Base-by-base conservation (phyloP, 2,113 vertebrate species). In the Theristicus caerulescens region DNA sequence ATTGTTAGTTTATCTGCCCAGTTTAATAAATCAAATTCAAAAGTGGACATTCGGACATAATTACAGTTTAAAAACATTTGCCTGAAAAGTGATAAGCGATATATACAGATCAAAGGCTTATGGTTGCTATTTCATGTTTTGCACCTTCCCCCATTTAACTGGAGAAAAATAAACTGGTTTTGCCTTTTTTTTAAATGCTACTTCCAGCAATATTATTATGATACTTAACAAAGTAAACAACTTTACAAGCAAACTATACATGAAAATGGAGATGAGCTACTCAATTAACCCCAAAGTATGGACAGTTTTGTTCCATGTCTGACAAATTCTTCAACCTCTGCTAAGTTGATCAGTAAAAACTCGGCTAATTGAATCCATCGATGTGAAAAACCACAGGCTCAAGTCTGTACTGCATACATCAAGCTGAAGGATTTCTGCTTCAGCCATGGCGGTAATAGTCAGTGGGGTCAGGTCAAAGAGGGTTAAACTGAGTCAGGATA, bases 391-490 rank as follows among this genome's bases (percentile, higher is more conserved):
- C 95, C 96, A 96, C 97, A 98, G 97, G 96, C 97, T 97, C 91
- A 95, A 92, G 92, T 97, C 94, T 97, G 95, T 96, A 92, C 95
- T 88, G 91, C 98, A 98, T 98, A 97, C 97, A 98, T 98, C 98
- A 98, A 90, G 92, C 96, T 97, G 96, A 98, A 97, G 95, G 96
- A 97, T 97, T 97, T 90, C 90, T 98, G 97, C 96, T 97, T 96
- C 93, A 94, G 98, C 96, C 96, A 93, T 34, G 57, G 97, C 81
- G 7, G 96, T 97, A 98, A 98, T 79, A 98, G 96, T 96, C 97
- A 97, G 96, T 67, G 96, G 97, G 98, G 98, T 98, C 98, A 98
- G 98, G 98, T 98, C 98, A 98, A 97, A 98, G 95, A 97, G 98
- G 98, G 98, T 97, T 98, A 98, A 97, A 98, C 96, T 70, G 80